Evolutionary conservation across 2,797 vertebrate species (phyloP), one percentile per base, ranked within the genome.

Genomic region (Thalassophryne amazonica): DNA sequence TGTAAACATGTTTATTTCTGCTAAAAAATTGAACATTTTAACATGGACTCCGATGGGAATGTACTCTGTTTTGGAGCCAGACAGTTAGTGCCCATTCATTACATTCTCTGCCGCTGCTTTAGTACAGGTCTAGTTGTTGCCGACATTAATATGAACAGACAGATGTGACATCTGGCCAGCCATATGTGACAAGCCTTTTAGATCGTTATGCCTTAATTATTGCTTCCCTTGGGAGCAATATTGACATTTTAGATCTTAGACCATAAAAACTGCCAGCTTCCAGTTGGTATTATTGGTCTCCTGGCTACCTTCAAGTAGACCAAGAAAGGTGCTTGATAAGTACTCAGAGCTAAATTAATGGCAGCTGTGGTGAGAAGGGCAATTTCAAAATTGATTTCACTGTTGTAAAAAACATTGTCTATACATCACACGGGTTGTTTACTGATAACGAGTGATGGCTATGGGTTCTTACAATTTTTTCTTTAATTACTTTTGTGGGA

Each of bases 141-240:
- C n/a, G 5, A 34, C 54, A 18, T 52, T 64, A 71, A 65, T 76
- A 51, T 49, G 54, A 83, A 49, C 56, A 37, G 77, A 69, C 69
- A 76, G 70, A 69, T 71, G 78, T 80, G 82, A 79, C 84, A 84
- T 79, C 78, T 76, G 79, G 84, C 78, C 60, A 12, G 49, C 79
- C 80, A 72, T 83, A 85, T 85, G 84, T 60, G 74, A 78, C 69
- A 48, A 70, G 59, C 25, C 53, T 76, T 81, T 84, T 62, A 73
- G 65, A 71, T 78, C 78, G 71, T 78, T 74, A 76, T 28, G 61
- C 64, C 70, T 73, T 80, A 74, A 81, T 82, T 78, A 84, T 80
- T 46, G 18, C 14, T 2, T 62, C 76, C 62, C 51, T 12, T 8
- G 59, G 71, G 73, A 81, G 52, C 69, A 42, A 42, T 80, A 67